Evolutionary conservation across 2,113 vertebrate genomes (phyloP).

Genomic region (Dascyllus trimaculatus): DNA sequence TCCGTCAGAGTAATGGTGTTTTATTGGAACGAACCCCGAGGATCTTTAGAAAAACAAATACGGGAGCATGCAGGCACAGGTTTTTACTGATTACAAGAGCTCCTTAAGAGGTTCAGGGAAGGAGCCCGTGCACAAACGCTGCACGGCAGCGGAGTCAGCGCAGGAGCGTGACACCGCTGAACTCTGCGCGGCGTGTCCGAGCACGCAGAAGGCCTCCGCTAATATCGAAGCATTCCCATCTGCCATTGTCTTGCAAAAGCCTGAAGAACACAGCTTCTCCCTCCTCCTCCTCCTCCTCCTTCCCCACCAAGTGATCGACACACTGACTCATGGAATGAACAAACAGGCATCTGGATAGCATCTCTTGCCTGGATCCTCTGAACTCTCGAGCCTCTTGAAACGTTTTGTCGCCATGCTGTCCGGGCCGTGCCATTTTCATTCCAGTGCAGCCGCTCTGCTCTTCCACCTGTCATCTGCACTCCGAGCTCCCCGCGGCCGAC

Average conservation of each 20-base stretch:
- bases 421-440: slow-evolving; percentile 80
- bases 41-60: slow-evolving; percentile 38
- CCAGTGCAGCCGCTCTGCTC: slow-evolving; percentile 69
- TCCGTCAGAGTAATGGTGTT: slow-evolving; percentile 42
- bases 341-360: slow-evolving; percentile 73
- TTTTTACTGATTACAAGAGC: slow-evolving; percentile 18
- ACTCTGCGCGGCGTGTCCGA: slow-evolving; percentile 65
- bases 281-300: not conserved
- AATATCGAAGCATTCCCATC: slow-evolving; percentile 71
- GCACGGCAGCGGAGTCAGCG: slow-evolving; percentile 51
- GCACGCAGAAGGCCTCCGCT: slow-evolving; percentile 63
- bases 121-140: slow-evolving; percentile 30
- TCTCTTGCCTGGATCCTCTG: slow-evolving; percentile 70
- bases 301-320: slow-evolving; percentile 47
- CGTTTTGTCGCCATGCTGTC: slow-evolving; percentile 77
- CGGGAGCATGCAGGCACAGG: slow-evolving; percentile 52
- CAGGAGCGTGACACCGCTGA: slow-evolving; percentile 65
- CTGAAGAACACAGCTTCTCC: slow-evolving; percentile 32
- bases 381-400: slow-evolving; percentile 74
- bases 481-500: slow-evolving; percentile 50
- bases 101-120: slow-evolving; percentile 38
- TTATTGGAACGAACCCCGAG: slow-evolving; percentile 23
- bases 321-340: slow-evolving; percentile 71
- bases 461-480: slow-evolving; percentile 82
- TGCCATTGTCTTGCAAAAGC: slow-evolving; percentile 60